These are phyloP conservation scores for Digitonthophagus gazella DNA, from an alignment of 2,888 invertebrate genomes.

Conservation along the genomic window DNA sequence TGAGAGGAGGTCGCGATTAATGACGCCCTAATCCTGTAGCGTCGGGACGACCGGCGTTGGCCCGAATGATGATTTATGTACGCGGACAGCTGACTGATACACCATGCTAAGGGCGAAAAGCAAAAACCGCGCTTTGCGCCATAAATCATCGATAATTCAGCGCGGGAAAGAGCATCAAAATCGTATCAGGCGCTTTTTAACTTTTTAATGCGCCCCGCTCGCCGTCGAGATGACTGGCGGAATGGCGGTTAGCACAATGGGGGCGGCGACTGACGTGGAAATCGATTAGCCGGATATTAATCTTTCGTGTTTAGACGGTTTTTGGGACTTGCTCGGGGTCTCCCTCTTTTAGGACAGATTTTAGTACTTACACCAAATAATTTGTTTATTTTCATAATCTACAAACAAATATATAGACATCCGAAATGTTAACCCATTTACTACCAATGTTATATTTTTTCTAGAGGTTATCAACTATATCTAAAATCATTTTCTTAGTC, in stretches of 20 bases:
- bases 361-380: too few species aligned
- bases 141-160: conserved; percentile 51
- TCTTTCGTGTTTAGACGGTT: conserved; percentile 13
- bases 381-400: too few species aligned
- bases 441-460: neutral
- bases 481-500: too few species aligned
- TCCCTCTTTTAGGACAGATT: too few species aligned
- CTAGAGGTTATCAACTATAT: too few species aligned
- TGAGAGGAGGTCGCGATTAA: conserved; percentile 40
- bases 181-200: conserved; percentile 47
- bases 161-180: conserved; percentile 46
- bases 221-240: conserved; percentile 33
- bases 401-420: too few species aligned
- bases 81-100: conserved; percentile 46
- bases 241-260: conserved; percentile 16
- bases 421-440: too few species aligned
- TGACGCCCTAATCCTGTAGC: conserved; percentile 43
- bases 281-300: conserved; percentile 21
- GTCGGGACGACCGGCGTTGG: conserved; percentile 35
- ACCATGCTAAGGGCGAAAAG: conserved; percentile 48
- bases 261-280: conserved; percentile 12
- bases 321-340: too few species aligned
- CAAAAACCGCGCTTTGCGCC: conserved; percentile 44
- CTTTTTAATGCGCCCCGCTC: conserved; percentile 38
- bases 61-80: conserved; percentile 51